phyloP scores from a whole-genome alignment of 2,888 invertebrate genomes.

The Dicranocentrus wangi region DNA sequence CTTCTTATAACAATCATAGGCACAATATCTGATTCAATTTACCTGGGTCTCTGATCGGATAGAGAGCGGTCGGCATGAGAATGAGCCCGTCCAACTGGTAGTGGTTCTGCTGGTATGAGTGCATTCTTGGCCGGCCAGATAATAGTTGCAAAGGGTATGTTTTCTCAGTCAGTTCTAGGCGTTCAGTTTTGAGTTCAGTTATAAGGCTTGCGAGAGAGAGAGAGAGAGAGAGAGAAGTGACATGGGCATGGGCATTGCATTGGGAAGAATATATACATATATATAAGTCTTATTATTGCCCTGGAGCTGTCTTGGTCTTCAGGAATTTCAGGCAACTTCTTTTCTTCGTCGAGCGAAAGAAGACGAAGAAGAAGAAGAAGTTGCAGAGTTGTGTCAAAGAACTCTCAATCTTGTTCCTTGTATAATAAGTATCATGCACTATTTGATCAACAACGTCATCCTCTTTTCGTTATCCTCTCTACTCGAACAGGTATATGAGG shows the following conservation, averaged over 20 bases:
- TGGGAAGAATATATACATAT: conserved; percentile 30
- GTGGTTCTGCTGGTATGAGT: conserved; percentile 15
- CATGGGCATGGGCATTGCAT: conserved; percentile 23
- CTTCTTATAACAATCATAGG: too few relatives aligned
- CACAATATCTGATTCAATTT: too few relatives aligned
- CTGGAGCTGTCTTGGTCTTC: conserved; percentile 51
- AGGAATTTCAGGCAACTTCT: conserved; percentile 50
- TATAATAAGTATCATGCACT: conserved; percentile 35
- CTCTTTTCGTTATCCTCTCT: conserved; percentile 2
- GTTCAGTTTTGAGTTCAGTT: background rate
- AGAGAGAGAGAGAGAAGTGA: background rate
- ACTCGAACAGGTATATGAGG: conserved; percentile 23
- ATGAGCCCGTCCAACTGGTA: too few relatives aligned
- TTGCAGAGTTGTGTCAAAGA: conserved; percentile 53
- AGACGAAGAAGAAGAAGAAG: conserved; percentile 1
- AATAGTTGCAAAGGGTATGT: background rate
- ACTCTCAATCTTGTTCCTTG: conserved; percentile 54
- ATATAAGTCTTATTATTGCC: conserved; percentile 13
- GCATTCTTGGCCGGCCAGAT: background rate
- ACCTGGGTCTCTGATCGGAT: too few relatives aligned
- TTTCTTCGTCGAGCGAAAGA: conserved; percentile 26
- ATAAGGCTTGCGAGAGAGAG: too few relatives aligned
- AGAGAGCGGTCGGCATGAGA: too few relatives aligned
- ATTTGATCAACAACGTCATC: conserved; percentile 40
- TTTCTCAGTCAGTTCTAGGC: background rate